Conservation (phyloP, 1,140 invertebrate species). For the Dendroctonus valens region DNA sequence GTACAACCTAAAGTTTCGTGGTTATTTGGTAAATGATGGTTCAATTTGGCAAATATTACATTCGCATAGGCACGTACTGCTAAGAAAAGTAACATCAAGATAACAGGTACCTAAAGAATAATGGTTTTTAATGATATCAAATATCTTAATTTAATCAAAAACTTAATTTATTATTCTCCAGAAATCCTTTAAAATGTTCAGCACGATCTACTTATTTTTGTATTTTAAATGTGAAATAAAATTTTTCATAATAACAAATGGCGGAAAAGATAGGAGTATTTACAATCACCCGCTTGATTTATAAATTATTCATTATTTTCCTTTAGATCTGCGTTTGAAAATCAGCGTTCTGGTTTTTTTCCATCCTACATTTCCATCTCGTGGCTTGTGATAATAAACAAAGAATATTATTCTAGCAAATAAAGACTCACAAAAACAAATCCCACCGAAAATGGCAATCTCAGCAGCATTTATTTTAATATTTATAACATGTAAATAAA, state of each 20-base stretch:
- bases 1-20: too few relatives aligned
- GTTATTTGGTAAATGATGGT: too few relatives aligned
- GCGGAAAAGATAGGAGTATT: neutral
- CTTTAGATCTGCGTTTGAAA: neutral
- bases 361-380: neutral
- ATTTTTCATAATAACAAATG: neutral
- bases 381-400: conserved; percentile 3
- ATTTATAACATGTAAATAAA: conserved; percentile 23
- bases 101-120: too few relatives aligned
- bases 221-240: too few relatives aligned
- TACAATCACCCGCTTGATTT: neutral
- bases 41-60: too few relatives aligned
- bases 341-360: neutral
- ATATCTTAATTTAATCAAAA: too few relatives aligned
- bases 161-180: too few relatives aligned
- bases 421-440: conserved; percentile 9
- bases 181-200: too few relatives aligned
- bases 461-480: conserved; percentile 4
- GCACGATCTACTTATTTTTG: too few relatives aligned
- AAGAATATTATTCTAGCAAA: conserved; percentile 5
- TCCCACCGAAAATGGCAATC: conserved; percentile 8
- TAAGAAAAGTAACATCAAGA: too few relatives aligned
- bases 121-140: too few relatives aligned
- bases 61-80: too few relatives aligned
- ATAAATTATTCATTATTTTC: neutral